Evolutionary conservation across 2,113 vertebrate species (phyloP), one percentile per base, ranked within the genome.

Genomic region (Miniopterus natalensis): DNA sequence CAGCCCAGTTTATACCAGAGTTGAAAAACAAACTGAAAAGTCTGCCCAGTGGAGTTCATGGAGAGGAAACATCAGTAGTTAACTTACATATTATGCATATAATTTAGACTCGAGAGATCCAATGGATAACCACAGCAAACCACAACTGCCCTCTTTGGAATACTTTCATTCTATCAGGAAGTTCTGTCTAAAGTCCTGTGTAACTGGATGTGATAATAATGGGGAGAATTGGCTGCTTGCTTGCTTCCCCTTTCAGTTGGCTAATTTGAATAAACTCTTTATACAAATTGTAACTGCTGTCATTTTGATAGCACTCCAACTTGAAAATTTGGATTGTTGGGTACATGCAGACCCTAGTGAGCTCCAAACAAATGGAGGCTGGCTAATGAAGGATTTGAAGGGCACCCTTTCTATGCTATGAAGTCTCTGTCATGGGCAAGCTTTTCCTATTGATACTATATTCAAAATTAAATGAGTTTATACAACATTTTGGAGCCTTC

Each of bases 201-300:
- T 78, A 87, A 97, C 83, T 85, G 91, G 84, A 91, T 85, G 83
- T 75, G 81, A 95, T 94, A 96, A 96, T 95, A 95, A 96, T 8
- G 29, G 80, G 80, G 75, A 93, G 89, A 87, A 73, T n/a, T 95
- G 90, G 90, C 90, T 92, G 80, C 96, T 84, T 95, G 66, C 93
- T 90, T 96, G 92, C 80, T 88, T 92, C 79, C 93, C 94, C 78
- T 97, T 97, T 95, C 88, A 80, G 88, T 86, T 85, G 74, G 61
- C 86, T 96, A 93, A 95, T 97, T 91, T 96, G 96, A 98, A 96
- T 93, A 95, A 84, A 95, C 95, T 95, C 90, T 96, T 93, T 92
- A 96, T 79, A 85, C 94, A 96, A 92, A 97, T 96, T 95, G 68
- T 91, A 96, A 95, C 92, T 96, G 95, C 96, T 97, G 97, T 97